These are phyloP conservation scores for Erythrolamprus reginae DNA, from an alignment of 2,113 vertebrate genomes.

Conservation along the genomic window DNA sequence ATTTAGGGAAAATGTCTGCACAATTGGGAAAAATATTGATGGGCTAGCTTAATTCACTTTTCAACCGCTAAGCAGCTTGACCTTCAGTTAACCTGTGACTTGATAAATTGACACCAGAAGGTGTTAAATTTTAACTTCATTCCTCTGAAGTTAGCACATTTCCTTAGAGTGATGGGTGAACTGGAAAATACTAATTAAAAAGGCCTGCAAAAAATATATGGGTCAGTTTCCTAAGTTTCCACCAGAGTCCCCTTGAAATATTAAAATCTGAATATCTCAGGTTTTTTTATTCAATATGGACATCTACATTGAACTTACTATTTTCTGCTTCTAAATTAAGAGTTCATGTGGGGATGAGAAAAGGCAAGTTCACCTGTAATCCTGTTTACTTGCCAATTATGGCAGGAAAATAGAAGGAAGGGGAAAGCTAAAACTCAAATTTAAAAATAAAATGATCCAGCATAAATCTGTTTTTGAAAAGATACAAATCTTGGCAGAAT, in stretches of 20 bases:
- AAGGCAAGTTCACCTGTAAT: background rate
- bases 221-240: background rate
- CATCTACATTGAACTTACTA: background rate
- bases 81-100: constrained; percentile 40
- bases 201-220: background rate
- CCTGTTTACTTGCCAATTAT: background rate
- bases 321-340: background rate
- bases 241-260: background rate
- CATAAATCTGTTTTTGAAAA: background rate
- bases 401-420: background rate
- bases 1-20: constrained; percentile 4
- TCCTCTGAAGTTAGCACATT: constrained; percentile 26
- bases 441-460: background rate
- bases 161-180: background rate
- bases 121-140: constrained; percentile 15
- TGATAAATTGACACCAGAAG: constrained; percentile 40
- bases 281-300: background rate
- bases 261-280: background rate
- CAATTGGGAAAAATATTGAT: background rate
- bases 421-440: background rate
- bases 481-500: background rate
- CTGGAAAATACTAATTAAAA: constrained; percentile 26
- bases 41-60: constrained; percentile 14
- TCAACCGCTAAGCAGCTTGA: constrained; percentile 28
- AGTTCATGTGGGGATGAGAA: background rate